phyloP scores from a whole-genome alignment of 1,140 invertebrate species.

The Drosophila watanabei region DNA sequence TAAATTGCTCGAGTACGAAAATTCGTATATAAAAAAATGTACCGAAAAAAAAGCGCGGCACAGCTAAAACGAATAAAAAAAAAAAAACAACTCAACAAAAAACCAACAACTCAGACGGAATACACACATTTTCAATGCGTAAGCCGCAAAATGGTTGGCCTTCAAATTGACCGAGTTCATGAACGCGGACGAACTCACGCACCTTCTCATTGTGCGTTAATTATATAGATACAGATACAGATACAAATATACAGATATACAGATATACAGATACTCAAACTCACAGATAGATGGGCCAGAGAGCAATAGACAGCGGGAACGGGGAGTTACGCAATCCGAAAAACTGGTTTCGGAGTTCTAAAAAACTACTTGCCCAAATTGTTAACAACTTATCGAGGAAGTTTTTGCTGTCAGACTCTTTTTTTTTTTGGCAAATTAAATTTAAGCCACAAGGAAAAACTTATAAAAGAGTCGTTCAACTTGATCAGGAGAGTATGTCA shows the following conservation, averaged over 20 bases:
- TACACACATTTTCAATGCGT: slow-evolving; percentile 70
- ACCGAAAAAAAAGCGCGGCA: slow-evolving; percentile 10
- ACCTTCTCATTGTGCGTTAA: slow-evolving; percentile 83
- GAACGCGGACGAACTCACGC: slow-evolving; percentile 64
- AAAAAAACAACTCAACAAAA: too few species aligned
- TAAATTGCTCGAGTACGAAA: slow-evolving; percentile 71
- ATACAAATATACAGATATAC: neutral
- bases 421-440: slow-evolving; percentile 50
- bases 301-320: slow-evolving; percentile 42
- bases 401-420: slow-evolving; percentile 42
- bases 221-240: slow-evolving; percentile 67
- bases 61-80: slow-evolving; percentile 21
- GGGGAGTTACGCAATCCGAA: slow-evolving; percentile 32
- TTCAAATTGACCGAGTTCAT: slow-evolving; percentile 83
- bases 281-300: slow-evolving; percentile 51
- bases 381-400: slow-evolving; percentile 82
- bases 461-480: slow-evolving; percentile 78
- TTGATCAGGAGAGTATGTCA: slow-evolving; percentile 16
- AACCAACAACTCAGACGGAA: slow-evolving; percentile 32
- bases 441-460: slow-evolving; percentile 66
- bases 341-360: slow-evolving; percentile 75
- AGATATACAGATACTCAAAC: slow-evolving; percentile 35
- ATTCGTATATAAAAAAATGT: slow-evolving; percentile 28
- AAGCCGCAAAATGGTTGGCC: slow-evolving; percentile 80
- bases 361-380: slow-evolving; percentile 73